Percentiles rank a stretch among this genome's conserved stretches.
These are phyloP conservation scores for Gymnothorax javanicus DNA, from an alignment of 2,797 vertebrate species.

Conservation along the genomic window DNA sequence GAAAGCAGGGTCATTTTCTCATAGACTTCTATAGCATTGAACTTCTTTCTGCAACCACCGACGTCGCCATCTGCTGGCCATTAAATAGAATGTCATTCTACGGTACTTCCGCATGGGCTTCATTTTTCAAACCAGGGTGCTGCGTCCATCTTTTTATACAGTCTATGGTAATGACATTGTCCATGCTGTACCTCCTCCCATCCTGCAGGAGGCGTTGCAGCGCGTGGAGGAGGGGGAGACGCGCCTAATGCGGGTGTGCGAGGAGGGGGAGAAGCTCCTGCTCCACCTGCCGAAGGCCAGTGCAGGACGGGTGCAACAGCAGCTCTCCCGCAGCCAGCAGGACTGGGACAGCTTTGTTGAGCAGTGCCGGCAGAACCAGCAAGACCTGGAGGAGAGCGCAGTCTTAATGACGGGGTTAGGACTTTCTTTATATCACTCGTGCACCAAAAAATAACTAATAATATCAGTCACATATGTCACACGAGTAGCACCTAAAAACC, in stretches of 20 bases:
- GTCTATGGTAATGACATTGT: no score
- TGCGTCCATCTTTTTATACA: no score
- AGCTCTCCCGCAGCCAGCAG: conserved; percentile 79
- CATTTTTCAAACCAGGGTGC: no score
- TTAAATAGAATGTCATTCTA: no score
- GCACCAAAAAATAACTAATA: no score
- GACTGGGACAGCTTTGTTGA: conserved; percentile 81
- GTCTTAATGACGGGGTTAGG: conserved; percentile 73
- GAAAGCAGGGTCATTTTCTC: no score
- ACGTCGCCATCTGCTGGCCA: no score
- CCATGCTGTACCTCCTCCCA: not conserved
- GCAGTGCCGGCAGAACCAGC: conserved; percentile 78
- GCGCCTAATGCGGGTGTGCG: conserved; percentile 74
- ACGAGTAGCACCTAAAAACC: no score
- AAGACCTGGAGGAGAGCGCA: conserved; percentile 79
- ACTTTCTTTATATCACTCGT: not conserved
- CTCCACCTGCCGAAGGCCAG: conserved; percentile 79
- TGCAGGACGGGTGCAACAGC: conserved; percentile 80
- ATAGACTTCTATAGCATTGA: no score
- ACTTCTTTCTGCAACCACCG: no score
- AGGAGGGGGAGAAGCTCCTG: conserved; percentile 82
- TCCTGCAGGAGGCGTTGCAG: conserved; percentile 73
- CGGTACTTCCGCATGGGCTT: no score
- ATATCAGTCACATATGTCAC: no score
- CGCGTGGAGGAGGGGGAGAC: conserved; percentile 74